Evolutionary conservation across 2,797 vertebrate genomes (phyloP), one percentile per base, ranked within the genome.

Genomic region (Scomberomorus guttatus): DNA sequence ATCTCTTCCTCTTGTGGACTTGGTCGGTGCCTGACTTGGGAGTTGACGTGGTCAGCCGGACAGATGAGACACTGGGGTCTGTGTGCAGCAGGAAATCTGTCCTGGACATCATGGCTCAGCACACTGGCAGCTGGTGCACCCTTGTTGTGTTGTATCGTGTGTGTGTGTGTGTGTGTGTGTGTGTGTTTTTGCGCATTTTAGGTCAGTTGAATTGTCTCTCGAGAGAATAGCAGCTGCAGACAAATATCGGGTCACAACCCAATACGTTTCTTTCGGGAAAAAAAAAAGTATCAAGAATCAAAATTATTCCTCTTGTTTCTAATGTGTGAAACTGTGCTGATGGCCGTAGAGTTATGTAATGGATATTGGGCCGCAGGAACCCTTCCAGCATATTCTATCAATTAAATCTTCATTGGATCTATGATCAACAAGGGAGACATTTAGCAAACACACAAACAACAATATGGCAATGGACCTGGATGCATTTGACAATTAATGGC

Each of bases 111-210:
- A 88, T 75, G 90, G 91, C 86, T 92, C 87, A 87, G 82, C 84
- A 83, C 80, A 80, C 87, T 87, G 91, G 88, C 93, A 94, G 92
- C 93, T 94, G 92, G 79, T 90, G 91, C 89, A 88, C 75, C 75
- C 86, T 60, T 71, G 79, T 68, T 84, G 74, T 79, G 65, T n/a
- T n/a, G n/a, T n/a, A n/a, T n/a, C n/a, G n/a, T n/a, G n/a, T 84
- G 74, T 79, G 65, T 85, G 58, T 65, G 50, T 61, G 22, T 44
- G 44, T 72, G 64, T 46, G 34, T 68, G 29, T 56, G 22, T 55
- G 59, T 66, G 67, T 34, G 25, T 18, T 61, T 72, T 42, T 71
- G n/a, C 65, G 46, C 14, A 56, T 86, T 75, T 83, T 32, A 84
- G 82, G 83, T 79, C 84, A 80, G 58, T 57, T 54, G 66, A 84